Evolutionary conservation across 2,113 vertebrate species (phyloP), one percentile per base, ranked within the genome.

Genomic region (Chauna torquata): DNA sequence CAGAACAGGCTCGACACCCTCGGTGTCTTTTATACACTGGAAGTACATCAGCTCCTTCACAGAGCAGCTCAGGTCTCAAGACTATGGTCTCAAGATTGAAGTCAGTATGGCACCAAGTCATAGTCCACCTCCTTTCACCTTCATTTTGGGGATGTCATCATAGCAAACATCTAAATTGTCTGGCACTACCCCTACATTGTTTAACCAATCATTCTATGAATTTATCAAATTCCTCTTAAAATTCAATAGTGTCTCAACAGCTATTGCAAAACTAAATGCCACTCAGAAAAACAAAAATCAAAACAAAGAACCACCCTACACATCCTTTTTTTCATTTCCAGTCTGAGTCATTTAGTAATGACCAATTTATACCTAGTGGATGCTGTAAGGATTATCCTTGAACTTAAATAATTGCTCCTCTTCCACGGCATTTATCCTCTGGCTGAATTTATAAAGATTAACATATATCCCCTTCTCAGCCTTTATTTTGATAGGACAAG

Each of bases 401-500:
- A 96, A 96, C 94, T 96, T 97, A 93, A 95, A 95, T 96, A 96
- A 96, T 97, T 96, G 94, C 94, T 93, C 85, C 90, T 88, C 92
- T 95, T 94, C 87, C 84, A 88, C 82, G 90, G 93, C 85, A 92
- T 95, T 96, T 96, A 97, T 96, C 96, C 84, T 88, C 82, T 97
- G 92, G 95, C 90, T 88, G 94, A 88, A 97, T 95, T 97, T 96
- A 92, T 88, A 80, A 88, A 96, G 96, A 96, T 96, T 97, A 96
- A 96, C 94, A 69, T 92, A 96, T 93, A 96, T 96, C 92, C 94
- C 85, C 93, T 96, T 96, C 94, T 95, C 93, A 96, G 96, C 94
- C 94, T 96, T 95, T 97, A 96, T 95, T 97, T 96, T 96, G 78
- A 94, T 90, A 86, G 96, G 96, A 96, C 94, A 96, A 97, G 90